Evolutionary conservation across 2,113 vertebrate genomes (phyloP).

Genomic region (Amphilophus citrinellus): DNA sequence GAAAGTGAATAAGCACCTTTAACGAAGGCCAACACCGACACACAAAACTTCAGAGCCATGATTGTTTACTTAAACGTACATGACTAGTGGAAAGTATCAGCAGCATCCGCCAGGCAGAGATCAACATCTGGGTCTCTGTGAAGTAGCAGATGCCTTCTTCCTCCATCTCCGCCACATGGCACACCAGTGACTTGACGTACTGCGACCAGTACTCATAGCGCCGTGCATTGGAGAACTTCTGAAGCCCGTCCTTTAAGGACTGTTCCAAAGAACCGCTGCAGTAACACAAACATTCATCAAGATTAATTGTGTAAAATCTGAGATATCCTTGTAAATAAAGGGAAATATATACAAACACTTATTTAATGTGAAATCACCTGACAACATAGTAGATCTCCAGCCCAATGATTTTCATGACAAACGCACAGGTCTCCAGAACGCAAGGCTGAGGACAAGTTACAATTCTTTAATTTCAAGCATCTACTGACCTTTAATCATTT

Average conservation of each 20-base stretch:
- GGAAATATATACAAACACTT: not conserved
- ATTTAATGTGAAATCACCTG: slow-evolving; percentile 81
- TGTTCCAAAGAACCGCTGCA: slow-evolving; percentile 91
- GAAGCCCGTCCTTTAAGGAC: slow-evolving; percentile 90
- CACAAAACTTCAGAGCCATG: not conserved
- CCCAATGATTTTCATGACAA: slow-evolving; percentile 97
- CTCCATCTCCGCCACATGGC: slow-evolving; percentile 87
- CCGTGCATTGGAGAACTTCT: slow-evolving; percentile 88
- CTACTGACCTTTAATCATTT: not conserved
- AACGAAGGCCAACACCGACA: too few relatives aligned
- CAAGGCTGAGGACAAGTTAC: slow-evolving; percentile 84
- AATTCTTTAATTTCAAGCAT: not conserved
- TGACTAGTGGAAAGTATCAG: slow-evolving; percentile 93
- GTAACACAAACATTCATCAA: not conserved
- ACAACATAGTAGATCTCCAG: slow-evolving; percentile 97
- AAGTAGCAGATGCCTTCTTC: slow-evolving; percentile 85
- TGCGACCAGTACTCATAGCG: slow-evolving; percentile 97
- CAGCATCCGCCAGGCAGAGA: slow-evolving; percentile 94
- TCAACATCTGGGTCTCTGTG: slow-evolving; percentile 91
- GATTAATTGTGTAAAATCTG: not conserved
- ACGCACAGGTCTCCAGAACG: slow-evolving; percentile 95
- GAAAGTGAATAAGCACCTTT: too few relatives aligned
- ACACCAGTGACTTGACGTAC: slow-evolving; percentile 90
- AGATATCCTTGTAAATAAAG: not conserved
- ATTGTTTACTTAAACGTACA: slow-evolving; percentile 76